Base-by-base conservation (phyloP, 1,140 invertebrate genomes). In the Hesperophylax magnus region DNA sequence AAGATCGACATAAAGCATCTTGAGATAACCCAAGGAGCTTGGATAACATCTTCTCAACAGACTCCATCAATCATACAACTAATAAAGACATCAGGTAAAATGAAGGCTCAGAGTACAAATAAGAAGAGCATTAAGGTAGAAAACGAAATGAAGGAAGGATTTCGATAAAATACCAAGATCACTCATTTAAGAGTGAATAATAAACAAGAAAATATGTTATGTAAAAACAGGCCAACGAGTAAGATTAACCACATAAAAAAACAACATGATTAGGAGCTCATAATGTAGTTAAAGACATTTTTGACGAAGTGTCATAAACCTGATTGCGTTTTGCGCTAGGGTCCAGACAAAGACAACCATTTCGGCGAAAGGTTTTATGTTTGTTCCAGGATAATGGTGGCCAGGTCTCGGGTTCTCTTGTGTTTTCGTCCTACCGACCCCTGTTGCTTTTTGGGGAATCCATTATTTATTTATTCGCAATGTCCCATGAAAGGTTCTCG, bases 401-500 rank as follows among this genome's bases (percentile, higher is more conserved):
- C 20, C 67, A 71, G 65, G 27, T 18, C 76, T 31, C 18, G 18
- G 77, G 58, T 31, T 53, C 34, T 53, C 54, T 65, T 77, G 69
- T 78, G 74, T 63, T 60, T 72, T 63, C 60, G 18, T 20, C 31
- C 65, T 65, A 15, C 31, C 27, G 58, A 77, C 75, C 75, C 74
- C 81, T 54, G 53, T 61, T 81, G 60, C 67, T 54, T 72, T 81
- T 81, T 69, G 56, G 72, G 53, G 81, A 69, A 79, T n/a, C 81
- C 77, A 79, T 82, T 79, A 79, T 79, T 82, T 82, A 82, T 82
- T 82, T 82, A 82, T 82, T 82, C 63, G 81, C 81, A 82, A 71
- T 79, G 81, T 82, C 81, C 81, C 81, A 76, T 76, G 81, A 79
- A 82, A 82, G 78, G 81, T 71, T 52, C 18, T 24, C 7, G 67